phyloP scores from a whole-genome alignment of 2,888 invertebrate genomes.

The Actias luna region DNA sequence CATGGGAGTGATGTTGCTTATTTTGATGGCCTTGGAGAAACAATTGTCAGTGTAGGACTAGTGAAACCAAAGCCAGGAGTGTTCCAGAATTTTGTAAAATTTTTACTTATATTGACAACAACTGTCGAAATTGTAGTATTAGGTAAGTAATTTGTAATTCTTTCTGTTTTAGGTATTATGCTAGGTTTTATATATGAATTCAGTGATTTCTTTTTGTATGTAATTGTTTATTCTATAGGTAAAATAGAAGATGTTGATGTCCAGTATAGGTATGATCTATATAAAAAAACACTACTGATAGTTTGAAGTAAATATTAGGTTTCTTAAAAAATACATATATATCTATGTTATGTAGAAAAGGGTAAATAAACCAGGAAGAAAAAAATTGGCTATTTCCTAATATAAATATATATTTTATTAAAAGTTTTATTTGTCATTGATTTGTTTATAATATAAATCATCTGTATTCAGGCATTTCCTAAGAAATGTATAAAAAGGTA shows the following conservation, averaged over 20 bases:
- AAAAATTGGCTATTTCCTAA: no score
- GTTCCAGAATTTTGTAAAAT: conserved; percentile 94
- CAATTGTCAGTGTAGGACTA: conserved; percentile 96
- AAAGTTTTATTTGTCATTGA: no score
- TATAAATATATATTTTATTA: no score
- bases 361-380: no score
- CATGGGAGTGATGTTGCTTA: conserved; percentile 97
- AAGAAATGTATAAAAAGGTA: neutral
- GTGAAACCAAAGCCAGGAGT: conserved; percentile 94
- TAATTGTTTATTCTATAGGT: neutral
- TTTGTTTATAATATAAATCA: no score
- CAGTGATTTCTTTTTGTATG: neutral
- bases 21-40: conserved; percentile 96
- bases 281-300: no score
- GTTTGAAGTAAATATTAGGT: no score
- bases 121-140: conserved; percentile 95
- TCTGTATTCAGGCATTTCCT: neutral
- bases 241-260: no score
- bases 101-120: conserved; percentile 95
- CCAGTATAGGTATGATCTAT: no score
- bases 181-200: neutral
- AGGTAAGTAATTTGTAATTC: conserved; percentile 78
- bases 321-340: no score
- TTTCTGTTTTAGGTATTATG: neutral
- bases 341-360: no score